A percentile compares a stretch with the other conserved stretches of the same genome.
These are phyloP conservation scores for Anguilla pacifica DNA, from an alignment of 2,797 vertebrate species.

Conservation along the genomic window DNA sequence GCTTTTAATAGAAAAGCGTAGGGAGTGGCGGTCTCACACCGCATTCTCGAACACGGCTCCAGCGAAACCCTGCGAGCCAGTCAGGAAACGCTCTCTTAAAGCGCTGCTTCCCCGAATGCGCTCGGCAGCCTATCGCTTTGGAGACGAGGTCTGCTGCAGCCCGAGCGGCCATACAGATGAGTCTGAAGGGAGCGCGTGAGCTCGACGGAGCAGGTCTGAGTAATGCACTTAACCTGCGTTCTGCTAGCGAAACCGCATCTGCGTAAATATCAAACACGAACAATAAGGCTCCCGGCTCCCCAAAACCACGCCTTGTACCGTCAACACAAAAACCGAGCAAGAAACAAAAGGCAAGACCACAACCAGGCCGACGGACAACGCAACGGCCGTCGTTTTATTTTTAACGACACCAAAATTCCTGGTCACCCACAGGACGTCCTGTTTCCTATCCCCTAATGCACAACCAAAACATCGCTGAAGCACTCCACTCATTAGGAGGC, in stretches of 20 bases:
- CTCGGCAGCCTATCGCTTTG: not conserved
- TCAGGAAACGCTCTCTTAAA: not conserved
- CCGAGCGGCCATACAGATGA: not conserved
- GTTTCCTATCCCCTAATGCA: not conserved
- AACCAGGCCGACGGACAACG: not conserved
- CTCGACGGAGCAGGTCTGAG: not conserved
- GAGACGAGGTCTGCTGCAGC: not conserved
- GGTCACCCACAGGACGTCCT: not conserved
- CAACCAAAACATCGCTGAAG: not conserved
- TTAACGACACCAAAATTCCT: not conserved
- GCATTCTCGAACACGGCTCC: slow-evolving; percentile 56
- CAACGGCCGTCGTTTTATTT: not conserved
- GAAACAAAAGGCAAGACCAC: not conserved
- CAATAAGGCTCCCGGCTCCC: not conserved
- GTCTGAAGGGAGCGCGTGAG: not conserved
- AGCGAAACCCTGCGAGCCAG: slow-evolving; percentile 41
- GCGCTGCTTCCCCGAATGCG: not conserved
- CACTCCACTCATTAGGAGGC: slow-evolving; percentile 1
- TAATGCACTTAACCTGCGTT: not conserved
- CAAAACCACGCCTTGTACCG: not conserved
- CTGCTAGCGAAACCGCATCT: not conserved
- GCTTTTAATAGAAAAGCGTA: slow-evolving; percentile 62
- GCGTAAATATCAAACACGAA: not conserved
- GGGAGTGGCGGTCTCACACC: slow-evolving; percentile 52
- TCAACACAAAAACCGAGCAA: not conserved